phyloP scores from a whole-genome alignment of 2,888 invertebrate genomes.

The Stegophylla sp. region DNA sequence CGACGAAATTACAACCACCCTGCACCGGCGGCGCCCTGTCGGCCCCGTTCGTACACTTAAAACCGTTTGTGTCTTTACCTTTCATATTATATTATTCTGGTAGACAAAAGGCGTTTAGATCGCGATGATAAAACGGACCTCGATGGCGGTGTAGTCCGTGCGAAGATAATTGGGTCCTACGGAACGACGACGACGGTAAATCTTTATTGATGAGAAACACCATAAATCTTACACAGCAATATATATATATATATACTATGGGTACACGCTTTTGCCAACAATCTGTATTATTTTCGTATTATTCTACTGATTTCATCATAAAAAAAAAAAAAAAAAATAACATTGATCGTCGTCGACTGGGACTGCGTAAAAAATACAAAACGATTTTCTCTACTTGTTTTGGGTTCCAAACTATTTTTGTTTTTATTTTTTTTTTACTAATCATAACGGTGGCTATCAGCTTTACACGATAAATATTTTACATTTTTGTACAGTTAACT shows the following conservation, averaged over 20 bases:
- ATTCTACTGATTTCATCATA: not conserved
- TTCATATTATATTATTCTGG: not conserved
- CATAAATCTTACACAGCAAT: constrained; percentile 26
- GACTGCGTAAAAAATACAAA: too few species aligned
- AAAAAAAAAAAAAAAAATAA: too few species aligned
- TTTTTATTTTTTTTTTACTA: not conserved
- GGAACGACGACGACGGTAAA: constrained; percentile 24
- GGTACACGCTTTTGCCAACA: not conserved
- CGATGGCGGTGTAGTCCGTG: not conserved
- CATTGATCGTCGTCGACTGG: not conserved
- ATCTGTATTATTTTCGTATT: not conserved
- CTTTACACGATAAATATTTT: too few species aligned
- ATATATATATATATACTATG: too few species aligned
- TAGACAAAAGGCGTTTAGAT: constrained; percentile 46
- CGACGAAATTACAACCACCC: not conserved
- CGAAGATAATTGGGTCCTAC: constrained; percentile 41
- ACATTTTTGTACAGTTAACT: too few species aligned
- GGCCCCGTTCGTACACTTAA: not conserved
- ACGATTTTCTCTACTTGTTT: too few species aligned
- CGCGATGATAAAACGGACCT: constrained; percentile 25
- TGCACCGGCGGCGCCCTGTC: too few species aligned
- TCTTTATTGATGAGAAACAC: constrained; percentile 40
- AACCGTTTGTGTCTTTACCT: constrained; percentile 15
- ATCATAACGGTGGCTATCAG: too few species aligned
- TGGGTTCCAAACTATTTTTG: not conserved